Evolutionary conservation across 1,140 invertebrate genomes (phyloP).

Genomic region (Melipona quadrifasciata): DNA sequence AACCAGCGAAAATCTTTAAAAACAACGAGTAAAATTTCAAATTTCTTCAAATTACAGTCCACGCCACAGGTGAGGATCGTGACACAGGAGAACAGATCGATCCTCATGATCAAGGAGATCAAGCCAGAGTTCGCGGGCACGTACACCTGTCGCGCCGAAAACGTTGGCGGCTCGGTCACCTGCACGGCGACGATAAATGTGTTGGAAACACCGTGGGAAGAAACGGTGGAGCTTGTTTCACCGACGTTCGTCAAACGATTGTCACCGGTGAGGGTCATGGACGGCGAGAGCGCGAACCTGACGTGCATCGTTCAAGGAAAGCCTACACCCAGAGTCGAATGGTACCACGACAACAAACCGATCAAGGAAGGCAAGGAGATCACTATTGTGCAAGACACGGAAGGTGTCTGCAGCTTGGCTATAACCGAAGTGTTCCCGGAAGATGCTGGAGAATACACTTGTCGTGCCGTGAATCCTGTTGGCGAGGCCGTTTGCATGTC

Average conservation of each 20-base stretch:
- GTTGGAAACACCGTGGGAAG: slow-evolving; percentile 84
- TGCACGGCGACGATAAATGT: slow-evolving; percentile 90
- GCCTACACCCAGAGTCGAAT: slow-evolving; percentile 91
- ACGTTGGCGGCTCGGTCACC: slow-evolving; percentile 92
- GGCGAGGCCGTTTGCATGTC: slow-evolving; percentile 92
- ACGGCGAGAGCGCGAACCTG: slow-evolving; percentile 93
- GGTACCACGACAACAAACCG: slow-evolving; percentile 89
- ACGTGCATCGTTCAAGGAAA: slow-evolving; percentile 89
- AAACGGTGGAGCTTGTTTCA: slow-evolving; percentile 85
- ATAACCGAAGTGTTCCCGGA: slow-evolving; percentile 97
- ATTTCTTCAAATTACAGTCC: slow-evolving; percentile 80
- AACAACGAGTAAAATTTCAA: not conserved
- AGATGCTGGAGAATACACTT: slow-evolving; percentile 94
- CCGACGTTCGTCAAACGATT: slow-evolving; percentile 90
- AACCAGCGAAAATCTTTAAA: no score
- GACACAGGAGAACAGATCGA: slow-evolving; percentile 90
- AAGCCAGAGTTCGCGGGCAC: slow-evolving; percentile 88
- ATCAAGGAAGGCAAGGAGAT: slow-evolving; percentile 91
- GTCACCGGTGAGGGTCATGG: slow-evolving; percentile 92
- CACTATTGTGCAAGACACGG: slow-evolving; percentile 87
- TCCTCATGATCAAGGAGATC: slow-evolving; percentile 90
- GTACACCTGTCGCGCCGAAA: slow-evolving; percentile 94
- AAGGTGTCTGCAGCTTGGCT: slow-evolving; percentile 91
- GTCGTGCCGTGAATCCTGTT: slow-evolving; percentile 91
- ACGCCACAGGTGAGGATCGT: slow-evolving; percentile 87